A percentile compares a stretch with the other conserved stretches of the same genome.
These are phyloP conservation scores for Scalopus aquaticus DNA, from an alignment of 2,113 vertebrate species.

Conservation along the genomic window DNA sequence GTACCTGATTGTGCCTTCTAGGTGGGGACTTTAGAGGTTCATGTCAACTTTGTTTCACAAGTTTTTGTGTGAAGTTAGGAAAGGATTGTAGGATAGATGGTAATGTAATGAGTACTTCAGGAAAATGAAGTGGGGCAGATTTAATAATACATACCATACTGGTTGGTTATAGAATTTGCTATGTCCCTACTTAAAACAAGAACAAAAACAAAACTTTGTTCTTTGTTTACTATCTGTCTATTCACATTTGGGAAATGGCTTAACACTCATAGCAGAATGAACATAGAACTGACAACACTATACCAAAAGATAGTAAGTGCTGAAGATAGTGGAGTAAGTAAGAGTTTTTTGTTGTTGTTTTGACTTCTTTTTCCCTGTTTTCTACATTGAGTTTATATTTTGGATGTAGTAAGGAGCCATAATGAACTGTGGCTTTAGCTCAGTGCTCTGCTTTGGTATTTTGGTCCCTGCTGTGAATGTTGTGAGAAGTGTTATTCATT, in stretches of 20 bases:
- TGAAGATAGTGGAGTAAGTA: background rate
- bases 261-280: background rate
- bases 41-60: slow-evolving; percentile 8
- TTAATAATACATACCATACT: slow-evolving; percentile 16
- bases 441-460: background rate
- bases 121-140: background rate
- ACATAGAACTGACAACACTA: background rate
- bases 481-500: background rate
- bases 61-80: background rate
- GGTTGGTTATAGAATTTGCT: slow-evolving; percentile 30
- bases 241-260: background rate
- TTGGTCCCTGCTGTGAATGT: background rate
- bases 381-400: background rate
- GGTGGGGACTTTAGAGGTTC: background rate
- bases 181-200: background rate
- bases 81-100: background rate
- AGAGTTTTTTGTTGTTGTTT: background rate
- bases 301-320: background rate
- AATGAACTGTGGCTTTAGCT: background rate
- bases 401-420: background rate
- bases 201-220: background rate
- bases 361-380: background rate
- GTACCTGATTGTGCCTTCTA: background rate
- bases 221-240: background rate
- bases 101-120: background rate